Percentiles rank a stretch among this genome's conserved stretches.
These are phyloP conservation scores for Rhinopomastus cyanomelas DNA, from an alignment of 2,113 vertebrate genomes.

Conservation along the genomic window DNA sequence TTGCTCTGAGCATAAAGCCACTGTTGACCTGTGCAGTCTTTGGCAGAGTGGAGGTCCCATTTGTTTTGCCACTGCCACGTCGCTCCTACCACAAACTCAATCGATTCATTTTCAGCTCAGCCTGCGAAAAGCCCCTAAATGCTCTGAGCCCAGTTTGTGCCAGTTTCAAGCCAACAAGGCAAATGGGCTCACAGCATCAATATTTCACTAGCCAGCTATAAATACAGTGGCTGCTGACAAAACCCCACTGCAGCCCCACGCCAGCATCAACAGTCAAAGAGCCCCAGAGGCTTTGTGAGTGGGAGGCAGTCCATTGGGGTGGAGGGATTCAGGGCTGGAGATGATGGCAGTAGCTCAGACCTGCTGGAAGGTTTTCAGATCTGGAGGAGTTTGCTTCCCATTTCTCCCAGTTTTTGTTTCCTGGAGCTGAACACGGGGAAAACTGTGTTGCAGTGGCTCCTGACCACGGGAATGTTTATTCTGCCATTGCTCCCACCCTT, in stretches of 20 bases:
- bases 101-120: slow-evolving; percentile 61
- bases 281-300: background rate
- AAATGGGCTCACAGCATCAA: slow-evolving; percentile 53
- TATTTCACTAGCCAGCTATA: slow-evolving; percentile 71
- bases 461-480: background rate
- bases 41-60: slow-evolving; percentile 29
- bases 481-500: background rate
- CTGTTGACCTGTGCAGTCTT: slow-evolving; percentile 39
- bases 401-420: background rate
- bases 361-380: background rate
- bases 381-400: background rate
- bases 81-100: slow-evolving; percentile 43
- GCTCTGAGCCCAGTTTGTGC: slow-evolving; percentile 39
- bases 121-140: slow-evolving; percentile 44
- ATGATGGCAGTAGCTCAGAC: fast-evolving
- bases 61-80: slow-evolving; percentile 41
- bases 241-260: background rate
- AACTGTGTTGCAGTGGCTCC: background rate
- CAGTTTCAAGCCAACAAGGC: slow-evolving; percentile 64
- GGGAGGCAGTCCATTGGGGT: background rate
- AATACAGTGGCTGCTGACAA: slow-evolving; percentile 54
- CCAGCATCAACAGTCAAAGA: too few species aligned
- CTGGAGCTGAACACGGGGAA: background rate
- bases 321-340: background rate
- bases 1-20: slow-evolving; percentile 57